phyloP scores from a whole-genome alignment of 1,140 invertebrate genomes.

The Drosophila paulistorum region DNA sequence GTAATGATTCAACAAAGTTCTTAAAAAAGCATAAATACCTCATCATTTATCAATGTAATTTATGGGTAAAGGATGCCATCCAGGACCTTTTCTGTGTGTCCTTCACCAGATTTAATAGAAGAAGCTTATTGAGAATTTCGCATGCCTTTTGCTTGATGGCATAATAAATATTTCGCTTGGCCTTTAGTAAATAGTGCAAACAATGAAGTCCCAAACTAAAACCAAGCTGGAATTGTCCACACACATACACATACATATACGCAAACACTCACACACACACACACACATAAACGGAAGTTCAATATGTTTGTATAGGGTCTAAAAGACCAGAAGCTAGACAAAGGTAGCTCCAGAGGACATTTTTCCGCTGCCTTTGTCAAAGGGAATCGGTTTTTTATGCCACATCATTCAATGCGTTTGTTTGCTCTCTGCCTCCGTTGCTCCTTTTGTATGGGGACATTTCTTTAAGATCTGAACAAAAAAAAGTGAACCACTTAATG shows the following conservation, averaged over 20 bases:
- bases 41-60: slow-evolving; percentile 27
- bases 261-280: background rate
- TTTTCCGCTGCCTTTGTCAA: slow-evolving; percentile 56
- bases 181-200: slow-evolving; percentile 64
- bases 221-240: slow-evolving; percentile 6
- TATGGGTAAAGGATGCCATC: slow-evolving; percentile 58
- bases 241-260: background rate
- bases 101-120: slow-evolving; percentile 8
- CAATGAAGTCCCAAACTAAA: slow-evolving; percentile 42
- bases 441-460: slow-evolving; percentile 37
- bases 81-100: slow-evolving; percentile 29
- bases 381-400: slow-evolving; percentile 69
- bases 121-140: slow-evolving; percentile 49
- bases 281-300: slow-evolving; percentile 61
- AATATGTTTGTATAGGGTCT: slow-evolving; percentile 73
- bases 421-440: slow-evolving; percentile 42
- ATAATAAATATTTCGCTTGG: slow-evolving; percentile 74
- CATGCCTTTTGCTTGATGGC: slow-evolving; percentile 72
- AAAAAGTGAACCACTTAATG: slow-evolving; percentile 58
- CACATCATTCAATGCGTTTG: slow-evolving; percentile 54
- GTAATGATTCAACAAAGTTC: background rate
- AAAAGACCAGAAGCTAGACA: slow-evolving; percentile 33
- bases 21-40: slow-evolving; percentile 15
- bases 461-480: background rate
- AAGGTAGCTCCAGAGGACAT: slow-evolving; percentile 35